Evolutionary conservation across 2,797 vertebrate species (phyloP), one percentile per base, ranked within the genome.

Genomic region (Muscicapa striata): DNA sequence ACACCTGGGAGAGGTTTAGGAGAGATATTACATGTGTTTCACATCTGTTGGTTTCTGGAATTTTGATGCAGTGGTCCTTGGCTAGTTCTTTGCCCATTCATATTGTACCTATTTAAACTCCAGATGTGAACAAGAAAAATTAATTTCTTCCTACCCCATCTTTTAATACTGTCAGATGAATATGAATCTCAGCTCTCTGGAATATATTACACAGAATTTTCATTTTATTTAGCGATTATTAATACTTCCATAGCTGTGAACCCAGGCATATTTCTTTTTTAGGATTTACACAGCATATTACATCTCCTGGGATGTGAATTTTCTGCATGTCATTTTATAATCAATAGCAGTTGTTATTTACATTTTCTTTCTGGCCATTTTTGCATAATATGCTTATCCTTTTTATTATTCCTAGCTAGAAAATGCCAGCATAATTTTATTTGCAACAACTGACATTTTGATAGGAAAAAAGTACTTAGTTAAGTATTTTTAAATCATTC

Each of bases 91-190:
- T 93, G 34, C 59, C 70, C 36, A 22, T 88, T 93, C 82, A 79
- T 91, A 91, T 61, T 93, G 45, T 81, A 79, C 27, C 41, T 79
- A 90, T 93, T 93, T 94, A 82, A 94, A 58, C 36, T 67, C 82
- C 96, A 96, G 79, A 93, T 95, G 87, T 70, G 93, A 92, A 84
- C 24, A 90, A 79, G 73, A 73, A 91, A 91, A 96, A 96, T 94
- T 93, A 87, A 95, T 96, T 94, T 89, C 73, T 96, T 97, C 94
- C 89, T 74, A 88, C 59, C 7, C 18, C 14, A 79, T 86, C 76
- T 69, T 96, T 87, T 88, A 67, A 72, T 88, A 63, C 27, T 84
- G n/a, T 69, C 76, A 81, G 76, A 76, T 57, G 32, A 77, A 77
- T 77, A 62, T 30, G 68, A 72, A 51, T 83, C 38, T 83, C 43